Evolutionary conservation across 1,140 invertebrate genomes (phyloP), one percentile per base, ranked within the genome.

Genomic region (Cataglyphis hispanica): DNA sequence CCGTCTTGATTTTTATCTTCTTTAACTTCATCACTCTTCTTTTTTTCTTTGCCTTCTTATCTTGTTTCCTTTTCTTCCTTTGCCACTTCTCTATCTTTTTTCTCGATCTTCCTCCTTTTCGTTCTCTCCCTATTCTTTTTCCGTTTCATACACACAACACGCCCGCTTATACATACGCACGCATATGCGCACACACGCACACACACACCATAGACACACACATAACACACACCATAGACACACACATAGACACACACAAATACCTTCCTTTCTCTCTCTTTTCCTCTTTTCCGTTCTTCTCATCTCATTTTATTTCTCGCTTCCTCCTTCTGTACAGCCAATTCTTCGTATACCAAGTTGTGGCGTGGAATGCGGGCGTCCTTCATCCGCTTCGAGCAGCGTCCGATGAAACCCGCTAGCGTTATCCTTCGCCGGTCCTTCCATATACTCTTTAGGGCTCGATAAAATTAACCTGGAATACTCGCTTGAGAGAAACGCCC

Each of bases 341-440:
- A 94, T 95, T 95, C 94, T 93, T 94, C 92, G 94, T 94, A 95
- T 94, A 95, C 91, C 92, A 94, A 93, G 92, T 93, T 94, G 92
- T 91, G 92, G 91, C 90, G 91, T 93, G 94, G 94, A 95, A 95
- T 95, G 94, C 94, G 94, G 94, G 93, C 94, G 94, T 95, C 94
- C 94, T 95, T 95, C 94, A 92, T 93, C 91, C 91, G 91, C 93
- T 94, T 91, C 86, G 91, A 92, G 92, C 93, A 93, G 78, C 93
- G 87, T 92, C 91, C 93, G 92, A 93, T 93, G 92, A 93, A 92
- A 90, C 86, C 88, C 90, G 92, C 92, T 93, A 93, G 91, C 92
- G 90, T 93, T 93, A 93, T 93, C 93, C 92, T 93, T 92, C 89
- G 88, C 87, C 88, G 89, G 89, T 86, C 90, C 89, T 92, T 93